These are phyloP conservation scores for Falcaria lacertinaria DNA, from an alignment of 2,888 invertebrate species.

Conservation along the genomic window DNA sequence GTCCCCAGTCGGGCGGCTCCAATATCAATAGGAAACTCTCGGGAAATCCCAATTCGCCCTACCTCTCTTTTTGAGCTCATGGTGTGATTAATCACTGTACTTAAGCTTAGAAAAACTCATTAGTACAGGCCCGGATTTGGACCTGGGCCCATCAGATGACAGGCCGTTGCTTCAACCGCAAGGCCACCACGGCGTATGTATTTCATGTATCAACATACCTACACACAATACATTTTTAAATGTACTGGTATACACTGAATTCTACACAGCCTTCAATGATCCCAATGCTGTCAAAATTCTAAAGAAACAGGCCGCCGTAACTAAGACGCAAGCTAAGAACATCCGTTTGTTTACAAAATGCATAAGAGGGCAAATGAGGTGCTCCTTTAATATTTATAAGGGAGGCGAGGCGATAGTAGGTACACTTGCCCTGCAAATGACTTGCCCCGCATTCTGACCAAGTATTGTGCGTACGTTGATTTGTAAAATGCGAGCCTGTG, in stretches of 20 bases:
- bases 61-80: too few species aligned
- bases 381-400: conserved; percentile 44
- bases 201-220: too few species aligned
- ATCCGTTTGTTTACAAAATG: conserved; percentile 38
- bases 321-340: conserved; percentile 1
- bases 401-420: conserved; percentile 24
- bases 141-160: too few species aligned
- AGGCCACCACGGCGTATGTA: too few species aligned
- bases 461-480: background rate
- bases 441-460: conserved; percentile 7
- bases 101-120: too few species aligned
- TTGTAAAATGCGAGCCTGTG: conserved; percentile 1
- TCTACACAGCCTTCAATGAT: background rate
- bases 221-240: background rate
- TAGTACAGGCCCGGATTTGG: too few species aligned
- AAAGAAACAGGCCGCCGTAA: background rate
- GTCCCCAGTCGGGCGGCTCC: too few species aligned
- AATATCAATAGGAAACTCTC: too few species aligned
- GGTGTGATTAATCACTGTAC: too few species aligned
- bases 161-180: too few species aligned
- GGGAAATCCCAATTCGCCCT: too few species aligned
- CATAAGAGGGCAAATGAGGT: conserved; percentile 37
- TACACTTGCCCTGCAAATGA: conserved; percentile 10
- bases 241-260: background rate
- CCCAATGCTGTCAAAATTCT: background rate